phyloP scores from a whole-genome alignment of 2,113 vertebrate genomes.

The Myotis yumanensis region DNA sequence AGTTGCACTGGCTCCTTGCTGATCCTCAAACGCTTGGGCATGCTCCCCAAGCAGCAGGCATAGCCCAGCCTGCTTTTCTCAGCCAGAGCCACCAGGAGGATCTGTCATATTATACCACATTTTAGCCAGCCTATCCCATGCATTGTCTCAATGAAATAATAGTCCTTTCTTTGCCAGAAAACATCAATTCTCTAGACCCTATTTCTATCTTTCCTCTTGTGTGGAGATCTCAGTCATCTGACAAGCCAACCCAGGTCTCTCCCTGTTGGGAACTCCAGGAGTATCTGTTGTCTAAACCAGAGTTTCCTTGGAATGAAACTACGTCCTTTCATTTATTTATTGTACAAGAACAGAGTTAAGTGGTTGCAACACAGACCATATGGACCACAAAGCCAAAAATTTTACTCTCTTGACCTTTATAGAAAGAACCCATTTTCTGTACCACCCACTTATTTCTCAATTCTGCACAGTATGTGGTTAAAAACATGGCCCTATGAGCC shows the following conservation, averaged over 20 bases:
- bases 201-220: neutral
- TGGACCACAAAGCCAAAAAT: neutral
- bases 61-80: neutral
- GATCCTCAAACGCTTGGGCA: neutral
- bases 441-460: constrained; percentile 13
- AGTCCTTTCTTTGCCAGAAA: neutral
- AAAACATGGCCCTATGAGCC: neutral
- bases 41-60: neutral
- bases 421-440: neutral
- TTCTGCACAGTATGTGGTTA: neutral
- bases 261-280: neutral
- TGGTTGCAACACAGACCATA: neutral
- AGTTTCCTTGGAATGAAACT: neutral
- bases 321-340: neutral
- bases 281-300: neutral
- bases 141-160: neutral
- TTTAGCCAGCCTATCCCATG: neutral
- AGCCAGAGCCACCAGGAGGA: neutral
- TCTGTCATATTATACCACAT: no score
- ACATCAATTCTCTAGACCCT: neutral
- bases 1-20: neutral
- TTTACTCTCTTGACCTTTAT: constrained; percentile 8
- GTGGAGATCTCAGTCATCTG: neutral
- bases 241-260: neutral
- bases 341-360: neutral